A percentile compares a stretch with the other conserved stretches of the same genome.
These are phyloP conservation scores for Rhinolophus ferrumequinum DNA, from an alignment of 2,113 vertebrate genomes.

Conservation along the genomic window DNA sequence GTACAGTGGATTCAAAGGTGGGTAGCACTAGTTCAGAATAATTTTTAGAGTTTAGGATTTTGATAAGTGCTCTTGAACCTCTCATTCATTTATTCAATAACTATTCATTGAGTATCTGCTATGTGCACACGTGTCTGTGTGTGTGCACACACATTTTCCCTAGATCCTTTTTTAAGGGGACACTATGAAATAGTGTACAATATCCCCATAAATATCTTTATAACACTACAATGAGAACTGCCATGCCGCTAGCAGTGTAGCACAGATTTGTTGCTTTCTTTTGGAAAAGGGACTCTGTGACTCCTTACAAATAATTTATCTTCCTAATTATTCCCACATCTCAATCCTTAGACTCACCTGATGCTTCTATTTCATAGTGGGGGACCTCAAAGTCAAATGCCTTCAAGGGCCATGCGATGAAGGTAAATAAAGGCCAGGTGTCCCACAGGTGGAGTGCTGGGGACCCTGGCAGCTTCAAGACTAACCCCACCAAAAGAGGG, in stretches of 20 bases:
- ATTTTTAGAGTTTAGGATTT: background rate
- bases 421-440: background rate
- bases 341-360: background rate
- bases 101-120: background rate
- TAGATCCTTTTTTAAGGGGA: background rate
- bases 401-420: background rate
- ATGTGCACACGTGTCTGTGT: fast-evolving
- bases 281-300: background rate
- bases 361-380: background rate
- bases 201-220: background rate
- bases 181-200: background rate
- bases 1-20: background rate
- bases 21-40: background rate
- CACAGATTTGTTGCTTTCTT: background rate
- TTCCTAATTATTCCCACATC: background rate
- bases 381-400: background rate
- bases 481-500: background rate
- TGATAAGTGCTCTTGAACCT: background rate
- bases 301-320: background rate
- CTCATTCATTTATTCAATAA: background rate
- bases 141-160: background rate
- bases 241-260: background rate
- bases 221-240: background rate
- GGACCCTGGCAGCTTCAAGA: fast-evolving
- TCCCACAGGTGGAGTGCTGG: too few species aligned